phyloP scores from a whole-genome alignment of 2,113 vertebrate genomes.

The Gracilinanus agilis region DNA sequence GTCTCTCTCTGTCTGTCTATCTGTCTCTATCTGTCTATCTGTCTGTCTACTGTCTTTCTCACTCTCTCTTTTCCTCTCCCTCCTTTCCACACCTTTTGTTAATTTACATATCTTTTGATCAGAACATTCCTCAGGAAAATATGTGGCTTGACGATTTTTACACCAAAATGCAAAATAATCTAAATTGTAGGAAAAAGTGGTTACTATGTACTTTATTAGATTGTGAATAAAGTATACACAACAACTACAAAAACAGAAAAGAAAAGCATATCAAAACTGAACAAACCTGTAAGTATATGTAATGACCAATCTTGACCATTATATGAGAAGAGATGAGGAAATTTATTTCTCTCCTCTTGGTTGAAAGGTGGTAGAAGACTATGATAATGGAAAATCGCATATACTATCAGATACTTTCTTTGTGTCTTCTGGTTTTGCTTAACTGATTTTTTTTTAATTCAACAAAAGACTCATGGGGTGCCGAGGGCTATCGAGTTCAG shows the following conservation, averaged over 20 bases:
- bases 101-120: not conserved
- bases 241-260: not conserved
- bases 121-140: not conserved
- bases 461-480: not conserved
- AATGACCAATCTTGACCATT: not conserved
- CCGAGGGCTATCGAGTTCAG: no score
- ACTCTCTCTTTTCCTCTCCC: not conserved
- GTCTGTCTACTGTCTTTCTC: no score
- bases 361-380: not conserved
- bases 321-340: not conserved
- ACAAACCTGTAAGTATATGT: not conserved
- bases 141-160: not conserved
- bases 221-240: not conserved
- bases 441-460: not conserved
- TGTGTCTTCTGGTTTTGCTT: not conserved
- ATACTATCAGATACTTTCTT: not conserved
- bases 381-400: not conserved
- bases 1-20: no score
- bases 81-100: not conserved
- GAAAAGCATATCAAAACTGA: no score
- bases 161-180: not conserved
- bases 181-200: not conserved
- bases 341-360: not conserved
- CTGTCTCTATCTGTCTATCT: no score
- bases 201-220: no score